Evolutionary conservation across 2,113 vertebrate species (phyloP).

Genomic region (human): DNA sequence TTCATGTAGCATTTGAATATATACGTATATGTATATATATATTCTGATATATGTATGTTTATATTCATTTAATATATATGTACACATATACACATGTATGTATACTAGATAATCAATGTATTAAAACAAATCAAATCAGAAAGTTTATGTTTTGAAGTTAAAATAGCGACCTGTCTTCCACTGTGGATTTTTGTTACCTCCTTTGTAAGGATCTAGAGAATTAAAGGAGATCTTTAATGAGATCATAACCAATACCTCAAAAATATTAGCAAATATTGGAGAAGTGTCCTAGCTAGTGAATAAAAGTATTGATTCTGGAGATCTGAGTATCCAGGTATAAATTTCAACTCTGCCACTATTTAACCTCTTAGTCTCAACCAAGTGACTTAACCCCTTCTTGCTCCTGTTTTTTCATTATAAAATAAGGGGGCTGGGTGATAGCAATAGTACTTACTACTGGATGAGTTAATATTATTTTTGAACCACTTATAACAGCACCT

Average conservation of each 20-base stretch:
- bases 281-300: background rate
- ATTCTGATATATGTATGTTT: conserved; percentile 78
- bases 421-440: background rate
- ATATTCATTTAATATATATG: conserved; percentile 64
- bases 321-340: background rate
- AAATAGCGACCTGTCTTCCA: conserved; percentile 61
- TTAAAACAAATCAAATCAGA: conserved; percentile 77
- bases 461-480: background rate
- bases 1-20: conserved; percentile 84
- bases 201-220: conserved; percentile 33
- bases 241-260: background rate
- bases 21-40: conserved; percentile 55
- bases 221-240: conserved; percentile 34
- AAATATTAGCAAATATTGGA: background rate
- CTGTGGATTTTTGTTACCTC: conserved; percentile 30
- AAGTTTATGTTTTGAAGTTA: conserved; percentile 72
- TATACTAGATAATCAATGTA: conserved; percentile 61
- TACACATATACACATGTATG: conserved; percentile 32
- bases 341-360: background rate
- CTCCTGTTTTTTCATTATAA: background rate
- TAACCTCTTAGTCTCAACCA: background rate
- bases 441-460: background rate
- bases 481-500: background rate
- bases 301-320: background rate
- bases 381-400: background rate